Evolutionary conservation across 1,140 invertebrate species (phyloP), one percentile per base, ranked within the genome.

Genomic region (Halyomorpha halys): DNA sequence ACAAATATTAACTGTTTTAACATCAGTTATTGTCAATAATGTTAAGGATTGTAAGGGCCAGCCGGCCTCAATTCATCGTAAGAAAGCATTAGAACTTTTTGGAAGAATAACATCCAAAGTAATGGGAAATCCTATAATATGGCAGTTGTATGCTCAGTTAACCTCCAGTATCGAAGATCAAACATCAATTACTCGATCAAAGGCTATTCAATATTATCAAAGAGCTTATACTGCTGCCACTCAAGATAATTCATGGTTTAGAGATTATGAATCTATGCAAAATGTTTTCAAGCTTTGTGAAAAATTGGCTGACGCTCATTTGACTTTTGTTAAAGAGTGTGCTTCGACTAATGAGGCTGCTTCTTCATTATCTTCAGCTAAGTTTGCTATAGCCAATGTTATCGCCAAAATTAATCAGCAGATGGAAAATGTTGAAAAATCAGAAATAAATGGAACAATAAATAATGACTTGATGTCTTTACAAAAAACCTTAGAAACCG

Each of bases 141-240:
- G 90, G 91, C 80, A 84, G 70, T 73, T 90, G 14, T 92, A 94
- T 71, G 86, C 86, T 0, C 75, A 84, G 68, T 73, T 93, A 25
- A 82, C 83, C n/a, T 74, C 79, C 1, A 77, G 78, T n/a, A 72
- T 79, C 51, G 74, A 83, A 21, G 76, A 83, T 49, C 80, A 81
- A 18, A 70, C 78, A 75, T 0, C 83, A 84, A 69, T 81, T 83
- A 60, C 75, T 83, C 21, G 77, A 83, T 45, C 80, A 80, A 74
- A 84, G 83, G 64, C 82, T 81, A 71, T 76, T 77, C 71, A 76
- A 77, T 66, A 81, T 79, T 73, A 79, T 44, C 79, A 81, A 72
- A 82, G 80, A 69, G 73, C 79, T 44, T 70, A 80, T 59, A 72
- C 78, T 70, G 51, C 70, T 25, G 70, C 76, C 77, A 11, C 73